Base-by-base conservation (phyloP, 2,113 vertebrate genomes). In the Ranitomeya variabilis region DNA sequence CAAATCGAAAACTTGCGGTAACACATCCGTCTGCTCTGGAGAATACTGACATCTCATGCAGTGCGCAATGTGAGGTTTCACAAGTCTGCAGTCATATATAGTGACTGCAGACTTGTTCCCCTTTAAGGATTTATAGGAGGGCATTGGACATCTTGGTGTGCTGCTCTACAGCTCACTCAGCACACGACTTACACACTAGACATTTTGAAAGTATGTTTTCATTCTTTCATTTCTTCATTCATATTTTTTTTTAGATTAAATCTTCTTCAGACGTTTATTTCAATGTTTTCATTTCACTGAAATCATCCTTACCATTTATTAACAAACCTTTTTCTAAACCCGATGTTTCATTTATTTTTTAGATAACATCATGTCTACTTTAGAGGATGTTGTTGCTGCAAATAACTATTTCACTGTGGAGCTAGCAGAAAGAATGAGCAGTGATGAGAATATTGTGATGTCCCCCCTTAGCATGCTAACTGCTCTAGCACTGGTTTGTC, bases 351-450 rank as follows among this genome's bases (percentile, higher is more conserved):
- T 23, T 73, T 45, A 6, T 64, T 82, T 82, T 82, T 82, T 14
- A 82, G n/a, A 64, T 62, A 51, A 51, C 14, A 64, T 21, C 18
- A 82, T 82, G 80, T 82, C 80, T 52, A 84, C 21, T 15, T 16
- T 71, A 26, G 83, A 84, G 8, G 83, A 21, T 2, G n/a, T 84
- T 54, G 51, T 52, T 84, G 23, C 9, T 2, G 51, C 83, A 57
- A 84, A 71, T 23, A 84, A 84, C n/a, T n/a, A 71, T 52, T 71
- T 84, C 52, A 84, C 83, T 26, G 83, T 73, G 21, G 83, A 52
- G 6, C 64, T 84, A 45, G 83, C 83, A 11, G 71, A 18, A 11
- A 21, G 55, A 23, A 31, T 84, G 13, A 55, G 4, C n/a, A 23
- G 45, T 69, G 51, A 84, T 26, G 64, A 71, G 51, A 84, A 84